A percentile compares a stretch with the other conserved stretches of the same genome.
Evolutionary conservation across 2,797 vertebrate species (phyloP).

Genomic region (Petrocephalus schoutedeni): DNA sequence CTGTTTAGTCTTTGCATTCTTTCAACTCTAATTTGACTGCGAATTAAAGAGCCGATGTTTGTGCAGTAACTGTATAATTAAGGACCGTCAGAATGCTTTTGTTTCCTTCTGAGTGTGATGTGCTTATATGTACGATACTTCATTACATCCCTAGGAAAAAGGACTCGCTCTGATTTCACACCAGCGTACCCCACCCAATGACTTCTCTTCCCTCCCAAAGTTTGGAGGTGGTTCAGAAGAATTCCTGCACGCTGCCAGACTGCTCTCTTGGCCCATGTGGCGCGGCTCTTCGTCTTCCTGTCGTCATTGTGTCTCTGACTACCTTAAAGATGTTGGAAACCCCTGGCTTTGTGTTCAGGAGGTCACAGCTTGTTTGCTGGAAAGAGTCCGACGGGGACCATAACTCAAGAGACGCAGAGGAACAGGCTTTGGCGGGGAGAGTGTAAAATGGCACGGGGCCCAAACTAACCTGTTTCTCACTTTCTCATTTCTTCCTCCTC

Average conservation of each 20-base stretch:
- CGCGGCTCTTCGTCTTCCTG: background rate
- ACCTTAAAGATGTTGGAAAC: slow-evolving; percentile 10
- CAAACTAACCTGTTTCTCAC: slow-evolving; percentile 18
- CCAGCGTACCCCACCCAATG: background rate
- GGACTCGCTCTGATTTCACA: background rate
- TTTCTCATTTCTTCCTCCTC: background rate
- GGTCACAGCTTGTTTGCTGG: background rate
- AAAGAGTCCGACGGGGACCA: background rate
- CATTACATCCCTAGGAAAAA: background rate
- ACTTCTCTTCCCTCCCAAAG: background rate
- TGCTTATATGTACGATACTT: background rate
- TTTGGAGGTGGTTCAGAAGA: background rate
- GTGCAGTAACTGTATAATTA: background rate
- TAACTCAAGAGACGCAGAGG: background rate
- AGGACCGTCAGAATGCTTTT: background rate
- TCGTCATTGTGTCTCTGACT: background rate
- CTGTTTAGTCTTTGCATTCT: background rate
- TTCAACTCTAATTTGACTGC: background rate
- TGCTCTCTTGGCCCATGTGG: background rate
- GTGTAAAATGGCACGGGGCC: slow-evolving; percentile 11
- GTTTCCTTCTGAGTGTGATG: background rate
- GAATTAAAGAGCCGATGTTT: background rate
- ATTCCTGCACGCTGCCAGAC: background rate
- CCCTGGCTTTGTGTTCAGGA: background rate
- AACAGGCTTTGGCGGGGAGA: slow-evolving; percentile 13